phyloP scores from a whole-genome alignment of 92 coral and sea anemone species.

The Zoanthus sociatus region DNA sequence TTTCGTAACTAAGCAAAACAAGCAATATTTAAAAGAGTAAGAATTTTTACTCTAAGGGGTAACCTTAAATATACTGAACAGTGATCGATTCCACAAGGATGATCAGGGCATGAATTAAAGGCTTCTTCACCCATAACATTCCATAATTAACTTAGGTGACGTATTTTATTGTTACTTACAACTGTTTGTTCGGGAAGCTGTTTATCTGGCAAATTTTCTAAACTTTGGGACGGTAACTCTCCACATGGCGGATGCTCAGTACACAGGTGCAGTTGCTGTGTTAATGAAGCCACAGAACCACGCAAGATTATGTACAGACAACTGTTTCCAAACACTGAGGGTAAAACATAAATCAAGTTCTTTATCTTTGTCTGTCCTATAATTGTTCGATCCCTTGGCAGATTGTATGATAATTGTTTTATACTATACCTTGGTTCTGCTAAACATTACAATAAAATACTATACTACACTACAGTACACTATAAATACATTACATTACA shows the following conservation, averaged over 20 bases:
- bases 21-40: no score
- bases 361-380: neutral
- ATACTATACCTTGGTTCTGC: neutral
- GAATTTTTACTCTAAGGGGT: no score
- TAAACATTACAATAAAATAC: neutral
- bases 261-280: slow-evolving; percentile 58
- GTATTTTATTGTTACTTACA: slow-evolving; percentile 31
- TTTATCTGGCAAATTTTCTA: slow-evolving; percentile 65
- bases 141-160: no score
- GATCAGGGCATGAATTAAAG: no score
- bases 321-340: slow-evolving; percentile 88
- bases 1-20: no score
- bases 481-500: no score
- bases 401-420: neutral
- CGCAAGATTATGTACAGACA: slow-evolving; percentile 85
- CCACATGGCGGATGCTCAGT: slow-evolving; percentile 34
- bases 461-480: neutral
- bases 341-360: neutral
- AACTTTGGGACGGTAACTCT: slow-evolving; percentile 62
- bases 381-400: neutral
- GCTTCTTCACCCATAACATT: no score
- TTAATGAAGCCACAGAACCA: slow-evolving; percentile 81
- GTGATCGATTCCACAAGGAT: no score
- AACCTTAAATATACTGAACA: no score
- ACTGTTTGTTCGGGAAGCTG: neutral